Evolutionary conservation across 1,140 invertebrate genomes (phyloP).

Genomic region (Dryas iulia): DNA sequence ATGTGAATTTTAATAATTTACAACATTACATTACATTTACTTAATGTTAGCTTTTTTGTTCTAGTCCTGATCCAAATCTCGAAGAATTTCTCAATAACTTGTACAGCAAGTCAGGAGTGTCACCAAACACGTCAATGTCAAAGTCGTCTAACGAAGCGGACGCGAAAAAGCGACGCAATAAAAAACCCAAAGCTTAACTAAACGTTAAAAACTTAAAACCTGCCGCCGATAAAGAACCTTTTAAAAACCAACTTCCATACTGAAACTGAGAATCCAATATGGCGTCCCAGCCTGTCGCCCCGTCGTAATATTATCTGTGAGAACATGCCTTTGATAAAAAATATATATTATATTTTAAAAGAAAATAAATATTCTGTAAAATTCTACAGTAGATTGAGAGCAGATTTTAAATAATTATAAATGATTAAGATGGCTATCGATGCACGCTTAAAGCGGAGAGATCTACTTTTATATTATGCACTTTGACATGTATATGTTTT

Average conservation of each 20-base stretch:
- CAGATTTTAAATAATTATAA: conserved; percentile 18
- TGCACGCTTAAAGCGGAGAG: not conserved
- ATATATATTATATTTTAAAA: conserved; percentile 35
- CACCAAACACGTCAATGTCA: conserved; percentile 37
- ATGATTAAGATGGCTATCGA: not conserved
- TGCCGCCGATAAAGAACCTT: conserved; percentile 14
- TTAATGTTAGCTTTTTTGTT: too few species aligned
- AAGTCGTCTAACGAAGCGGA: conserved; percentile 45
- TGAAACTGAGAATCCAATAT: conserved; percentile 2
- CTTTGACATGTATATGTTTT: too few species aligned
- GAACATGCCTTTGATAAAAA: conserved; percentile 43
- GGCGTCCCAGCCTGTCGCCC: conserved; percentile 10
- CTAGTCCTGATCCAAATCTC: conserved; percentile 72
- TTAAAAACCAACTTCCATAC: conserved; percentile 14
- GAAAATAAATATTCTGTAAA: conserved; percentile 30
- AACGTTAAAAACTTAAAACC: conserved; percentile 7
- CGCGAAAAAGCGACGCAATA: conserved; percentile 58
- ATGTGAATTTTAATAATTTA: too few species aligned
- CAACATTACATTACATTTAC: too few species aligned
- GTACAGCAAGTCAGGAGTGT: conserved; percentile 65
- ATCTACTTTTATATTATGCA: not conserved
- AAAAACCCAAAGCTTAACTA: conserved; percentile 62
- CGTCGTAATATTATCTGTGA: conserved; percentile 41
- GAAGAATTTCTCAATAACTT: conserved; percentile 78
- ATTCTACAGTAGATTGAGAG: conserved; percentile 15